phyloP scores from a whole-genome alignment of 2,113 vertebrate genomes.

The Sardina pilchardus region DNA sequence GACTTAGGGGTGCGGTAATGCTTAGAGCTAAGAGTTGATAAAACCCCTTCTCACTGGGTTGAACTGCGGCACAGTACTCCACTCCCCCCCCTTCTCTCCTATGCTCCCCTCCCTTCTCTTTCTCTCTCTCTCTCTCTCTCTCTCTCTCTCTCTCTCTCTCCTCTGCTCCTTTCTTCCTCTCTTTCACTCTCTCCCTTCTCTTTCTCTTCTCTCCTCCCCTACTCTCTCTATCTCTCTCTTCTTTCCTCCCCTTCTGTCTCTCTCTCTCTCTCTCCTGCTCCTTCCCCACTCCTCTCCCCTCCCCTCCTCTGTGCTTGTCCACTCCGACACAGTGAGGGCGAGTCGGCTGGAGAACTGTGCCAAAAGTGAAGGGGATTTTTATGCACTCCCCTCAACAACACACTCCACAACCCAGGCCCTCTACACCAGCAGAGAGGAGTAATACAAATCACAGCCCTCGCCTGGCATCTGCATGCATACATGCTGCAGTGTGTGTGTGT shows the following conservation, averaged over 20 bases:
- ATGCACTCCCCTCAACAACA: constrained; percentile 9
- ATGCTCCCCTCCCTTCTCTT: not conserved
- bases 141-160: not conserved
- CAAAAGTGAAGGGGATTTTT: constrained; percentile 16
- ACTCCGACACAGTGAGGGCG: not conserved
- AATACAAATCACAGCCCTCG: not conserved
- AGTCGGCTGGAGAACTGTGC: constrained; percentile 2
- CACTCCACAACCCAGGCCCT: not conserved
- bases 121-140: not conserved
- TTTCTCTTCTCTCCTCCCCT: not conserved
- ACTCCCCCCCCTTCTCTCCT: not conserved
- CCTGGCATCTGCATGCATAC: not conserved
- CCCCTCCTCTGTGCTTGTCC: not conserved
- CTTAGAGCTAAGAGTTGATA: not conserved
- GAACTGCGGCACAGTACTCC: not conserved
- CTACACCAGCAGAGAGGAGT: not conserved
- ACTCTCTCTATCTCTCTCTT: not conserved
- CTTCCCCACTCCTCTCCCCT: not conserved
- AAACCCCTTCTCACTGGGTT: not conserved
- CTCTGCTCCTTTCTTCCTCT: not conserved
- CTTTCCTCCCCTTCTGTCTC: too few relatives aligned
- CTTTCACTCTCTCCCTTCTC: not conserved
- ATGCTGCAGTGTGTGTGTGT: not conserved
- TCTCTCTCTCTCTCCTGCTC: not conserved
- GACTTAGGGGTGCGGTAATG: constrained; percentile 27